These are phyloP conservation scores for Ichneumon xanthorius DNA, from an alignment of 2,888 invertebrate genomes.

Conservation along the genomic window DNA sequence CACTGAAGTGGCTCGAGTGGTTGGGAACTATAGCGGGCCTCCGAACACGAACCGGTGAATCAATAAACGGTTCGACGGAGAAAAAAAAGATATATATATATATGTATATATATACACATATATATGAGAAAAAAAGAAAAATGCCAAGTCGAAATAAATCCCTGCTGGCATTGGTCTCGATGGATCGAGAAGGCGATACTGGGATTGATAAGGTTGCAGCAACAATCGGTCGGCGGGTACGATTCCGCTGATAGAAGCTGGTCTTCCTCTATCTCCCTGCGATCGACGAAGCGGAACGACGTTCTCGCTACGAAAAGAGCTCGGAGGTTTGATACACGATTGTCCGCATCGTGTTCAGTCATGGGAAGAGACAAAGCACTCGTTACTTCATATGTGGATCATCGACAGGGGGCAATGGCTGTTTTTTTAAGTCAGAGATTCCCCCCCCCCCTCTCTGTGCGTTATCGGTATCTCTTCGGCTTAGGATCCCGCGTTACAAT, in stretches of 20 bases:
- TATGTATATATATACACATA: not conserved
- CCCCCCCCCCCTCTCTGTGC: not conserved
- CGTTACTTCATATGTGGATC: constrained; percentile 60
- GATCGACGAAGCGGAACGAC: constrained; percentile 64
- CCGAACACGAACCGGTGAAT: not conserved
- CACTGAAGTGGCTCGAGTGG: constrained; percentile 66
- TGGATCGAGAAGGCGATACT: constrained; percentile 35
- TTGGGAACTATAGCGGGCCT: constrained; percentile 45
- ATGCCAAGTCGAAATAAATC: constrained; percentile 13
- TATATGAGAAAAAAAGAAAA: not conserved
- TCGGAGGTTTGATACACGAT: constrained; percentile 52
- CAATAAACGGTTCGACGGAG: constrained; percentile 4
- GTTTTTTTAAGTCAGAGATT: constrained; percentile 54
- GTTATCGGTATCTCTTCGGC: constrained; percentile 26
- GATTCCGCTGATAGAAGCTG: constrained; percentile 38
- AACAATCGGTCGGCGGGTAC: constrained; percentile 55
- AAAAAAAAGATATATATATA: not conserved
- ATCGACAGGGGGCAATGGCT: constrained; percentile 59
- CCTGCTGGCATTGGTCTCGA: constrained; percentile 7
- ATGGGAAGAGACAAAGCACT: constrained; percentile 57
- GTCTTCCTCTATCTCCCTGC: constrained; percentile 52
- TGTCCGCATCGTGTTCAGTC: constrained; percentile 40
- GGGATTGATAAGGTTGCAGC: constrained; percentile 53
- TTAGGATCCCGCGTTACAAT: constrained; percentile 17
- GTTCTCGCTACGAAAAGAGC: constrained; percentile 29